phyloP scores from a whole-genome alignment of 64 coral and sea anemone species.

The Dendronephthya gigantea region DNA sequence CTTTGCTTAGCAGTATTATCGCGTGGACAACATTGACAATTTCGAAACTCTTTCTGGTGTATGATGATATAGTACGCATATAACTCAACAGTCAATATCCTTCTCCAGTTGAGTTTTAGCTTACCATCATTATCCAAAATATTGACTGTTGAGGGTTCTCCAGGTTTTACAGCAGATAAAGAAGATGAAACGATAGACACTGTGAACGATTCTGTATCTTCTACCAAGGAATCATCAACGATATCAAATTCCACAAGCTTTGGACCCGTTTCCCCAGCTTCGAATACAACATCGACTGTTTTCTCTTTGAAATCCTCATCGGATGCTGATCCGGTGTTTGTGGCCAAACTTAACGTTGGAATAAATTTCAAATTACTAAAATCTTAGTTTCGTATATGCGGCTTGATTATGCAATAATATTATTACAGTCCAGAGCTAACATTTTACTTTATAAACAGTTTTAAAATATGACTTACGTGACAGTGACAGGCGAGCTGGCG shows the following conservation, averaged over 20 bases:
- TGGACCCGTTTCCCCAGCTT: conserved; percentile 31
- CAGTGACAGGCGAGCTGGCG: neutral
- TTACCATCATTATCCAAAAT: conserved; percentile 13
- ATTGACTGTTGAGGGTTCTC: neutral
- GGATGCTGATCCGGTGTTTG: conserved; percentile 2
- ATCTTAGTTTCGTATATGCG: no score
- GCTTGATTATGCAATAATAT: no score
- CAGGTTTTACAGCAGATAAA: neutral
- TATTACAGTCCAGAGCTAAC: no score
- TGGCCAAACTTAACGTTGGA: neutral
- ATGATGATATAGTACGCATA: no score
- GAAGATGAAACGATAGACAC: neutral
- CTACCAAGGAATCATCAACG: neutral
- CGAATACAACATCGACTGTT: neutral
- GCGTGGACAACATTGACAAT: no score
- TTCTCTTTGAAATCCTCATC: neutral
- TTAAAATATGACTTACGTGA: neutral
- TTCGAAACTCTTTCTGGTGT: no score
- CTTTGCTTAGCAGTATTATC: no score
- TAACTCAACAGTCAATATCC: no score
- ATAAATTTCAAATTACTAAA: neutral
- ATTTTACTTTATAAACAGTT: no score
- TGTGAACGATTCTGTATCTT: neutral
- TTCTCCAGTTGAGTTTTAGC: no score
- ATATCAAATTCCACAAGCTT: conserved; percentile 7